Base-by-base conservation (phyloP, 1,140 invertebrate species). In the Drosophila sp. region DNA sequence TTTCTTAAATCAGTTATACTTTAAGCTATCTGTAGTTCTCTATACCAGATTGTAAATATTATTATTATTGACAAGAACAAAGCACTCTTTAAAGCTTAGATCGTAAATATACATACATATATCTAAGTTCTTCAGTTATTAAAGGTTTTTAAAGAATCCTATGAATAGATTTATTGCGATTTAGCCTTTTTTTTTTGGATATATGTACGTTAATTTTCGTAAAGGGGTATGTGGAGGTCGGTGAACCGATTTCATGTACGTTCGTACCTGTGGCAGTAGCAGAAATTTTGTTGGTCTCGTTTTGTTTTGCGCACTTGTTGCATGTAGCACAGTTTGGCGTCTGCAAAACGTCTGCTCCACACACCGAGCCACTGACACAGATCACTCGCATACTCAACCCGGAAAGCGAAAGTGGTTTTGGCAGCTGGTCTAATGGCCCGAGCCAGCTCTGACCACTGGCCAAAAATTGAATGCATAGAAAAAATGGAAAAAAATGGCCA, bases 351-450 rank as follows among this genome's bases (percentile, higher is more conserved):
- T 72, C 66, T 69, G 65, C 44, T 33, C 38, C 44, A 30, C 60
- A 66, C 33, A 32, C 47, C 54, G 54, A 41, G 66, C 62, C 62
- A 68, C 61, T 33, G 56, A 10, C 57, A 60, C 32, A 60, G 57
- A 60, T 50, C 44, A 17, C 44, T 27, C 54, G 30, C 32, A 70
- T 41, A 60, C 8, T 47, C 32, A 75, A 71, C 57, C 74, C 58
- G 60, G 80, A 84, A 89, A 89, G 85, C 84, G 84, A 89, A 89
- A 89, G 84, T 89, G 80, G 70, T 87, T 87, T 86, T 70, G 78
- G 68, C 72, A 71, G 68, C 66, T 64, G 56, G 74, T 80, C 67
- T 57, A 78, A 64, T 74, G 55, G 72, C 70, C 55, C 56, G 66
- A 74, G 61, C 70, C 72, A 80, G 76, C 69, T 58, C 69, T n/a